Conservation (phyloP, 2,888 invertebrate species). For the Nasonia oneida region DNA sequence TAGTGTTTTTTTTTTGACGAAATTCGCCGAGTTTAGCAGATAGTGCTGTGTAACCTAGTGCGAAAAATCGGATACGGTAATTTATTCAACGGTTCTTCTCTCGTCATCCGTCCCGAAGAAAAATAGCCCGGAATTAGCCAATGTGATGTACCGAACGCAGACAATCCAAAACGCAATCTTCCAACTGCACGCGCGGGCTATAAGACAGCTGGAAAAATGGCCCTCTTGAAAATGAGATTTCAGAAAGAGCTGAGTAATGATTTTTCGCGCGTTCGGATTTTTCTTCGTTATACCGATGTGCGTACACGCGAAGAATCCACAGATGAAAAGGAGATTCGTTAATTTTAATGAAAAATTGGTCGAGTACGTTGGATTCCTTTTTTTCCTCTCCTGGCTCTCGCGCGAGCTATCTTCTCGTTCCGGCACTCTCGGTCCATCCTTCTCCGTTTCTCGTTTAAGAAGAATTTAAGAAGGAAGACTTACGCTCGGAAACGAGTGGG, state of each 20-base stretch:
- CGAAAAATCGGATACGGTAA: background rate
- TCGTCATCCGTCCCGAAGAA: background rate
- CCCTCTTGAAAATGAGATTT: conserved; percentile 49
- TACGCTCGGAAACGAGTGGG: conserved; percentile 30
- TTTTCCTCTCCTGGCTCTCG: background rate
- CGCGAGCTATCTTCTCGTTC: background rate
- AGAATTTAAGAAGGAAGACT: conserved; percentile 40
- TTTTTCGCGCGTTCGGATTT: conserved; percentile 37
- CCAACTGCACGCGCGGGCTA: background rate
- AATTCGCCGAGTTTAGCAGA: background rate
- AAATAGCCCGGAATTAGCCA: background rate
- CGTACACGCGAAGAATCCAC: background rate
- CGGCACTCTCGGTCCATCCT: background rate
- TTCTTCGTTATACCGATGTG: conserved; percentile 26
- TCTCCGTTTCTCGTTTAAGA: conserved; percentile 27
- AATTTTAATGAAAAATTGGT: conserved; percentile 55
- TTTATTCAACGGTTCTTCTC: background rate
- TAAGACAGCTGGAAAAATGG: conserved; percentile 34
- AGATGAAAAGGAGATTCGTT: conserved; percentile 24
- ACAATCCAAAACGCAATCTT: conserved; percentile 37
- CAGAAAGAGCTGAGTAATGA: conserved; percentile 39
- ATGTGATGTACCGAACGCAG: background rate
- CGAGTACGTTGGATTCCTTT: background rate
- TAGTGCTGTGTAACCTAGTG: background rate
- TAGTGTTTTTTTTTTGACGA: background rate